Evolutionary conservation across 2,888 invertebrate genomes (phyloP).

Genomic region (Imbricaverruca yamaguchii): DNA sequence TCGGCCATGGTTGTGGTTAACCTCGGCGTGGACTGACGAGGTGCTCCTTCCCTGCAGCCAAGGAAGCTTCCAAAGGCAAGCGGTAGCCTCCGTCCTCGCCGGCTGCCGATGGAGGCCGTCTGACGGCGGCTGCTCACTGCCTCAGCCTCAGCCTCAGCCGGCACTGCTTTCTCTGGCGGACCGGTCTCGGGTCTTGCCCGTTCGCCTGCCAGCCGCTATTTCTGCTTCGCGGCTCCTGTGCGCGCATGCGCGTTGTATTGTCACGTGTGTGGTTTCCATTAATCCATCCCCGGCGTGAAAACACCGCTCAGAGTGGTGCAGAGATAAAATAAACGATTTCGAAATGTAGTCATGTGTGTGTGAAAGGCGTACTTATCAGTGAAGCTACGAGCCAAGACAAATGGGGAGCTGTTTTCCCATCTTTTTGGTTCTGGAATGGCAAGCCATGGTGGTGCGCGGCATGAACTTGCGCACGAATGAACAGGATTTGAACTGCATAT

Average conservation of each 20-base stretch:
- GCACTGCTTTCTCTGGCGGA: background rate
- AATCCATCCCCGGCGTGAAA: background rate
- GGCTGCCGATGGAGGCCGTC: too few relatives aligned
- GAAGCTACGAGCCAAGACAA: too few relatives aligned
- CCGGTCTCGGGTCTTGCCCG: background rate
- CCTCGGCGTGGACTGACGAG: too few relatives aligned
- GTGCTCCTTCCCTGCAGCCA: slow-evolving; percentile 43
- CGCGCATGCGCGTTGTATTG: background rate
- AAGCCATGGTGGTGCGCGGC: too few relatives aligned
- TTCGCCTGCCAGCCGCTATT: background rate
- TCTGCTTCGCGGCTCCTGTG: background rate
- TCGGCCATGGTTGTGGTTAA: too few relatives aligned
- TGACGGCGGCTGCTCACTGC: background rate
- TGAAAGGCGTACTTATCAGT: too few relatives aligned
- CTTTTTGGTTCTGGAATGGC: too few relatives aligned
- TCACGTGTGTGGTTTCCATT: background rate
- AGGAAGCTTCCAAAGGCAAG: slow-evolving; percentile 53
- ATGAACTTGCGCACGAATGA: too few relatives aligned
- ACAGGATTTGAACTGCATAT: too few relatives aligned
- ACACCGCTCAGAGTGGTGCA: background rate
- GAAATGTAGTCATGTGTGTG: too few relatives aligned
- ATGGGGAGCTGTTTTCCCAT: too few relatives aligned
- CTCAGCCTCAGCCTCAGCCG: background rate
- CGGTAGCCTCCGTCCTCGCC: slow-evolving; percentile 25
- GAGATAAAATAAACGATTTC: background rate